Evolutionary conservation across 2,797 vertebrate genomes (phyloP).

Genomic region (Delichon dasypus): DNA sequence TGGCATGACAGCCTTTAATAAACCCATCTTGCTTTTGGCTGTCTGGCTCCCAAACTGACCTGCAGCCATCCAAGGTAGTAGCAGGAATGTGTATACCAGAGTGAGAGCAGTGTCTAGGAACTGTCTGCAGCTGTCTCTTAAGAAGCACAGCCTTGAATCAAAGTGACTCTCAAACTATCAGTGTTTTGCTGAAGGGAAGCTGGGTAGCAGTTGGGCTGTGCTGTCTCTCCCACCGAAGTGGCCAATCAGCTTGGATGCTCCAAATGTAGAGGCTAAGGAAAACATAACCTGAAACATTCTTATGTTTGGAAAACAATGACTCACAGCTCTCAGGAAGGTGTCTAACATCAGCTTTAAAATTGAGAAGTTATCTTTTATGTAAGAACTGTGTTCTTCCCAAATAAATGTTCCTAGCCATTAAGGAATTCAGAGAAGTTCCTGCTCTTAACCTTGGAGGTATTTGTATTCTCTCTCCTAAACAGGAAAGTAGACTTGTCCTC

Average conservation of each 20-base stretch:
- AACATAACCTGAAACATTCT: not conserved
- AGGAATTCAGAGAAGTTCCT: not conserved
- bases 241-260: not conserved
- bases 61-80: not conserved
- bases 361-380: not conserved
- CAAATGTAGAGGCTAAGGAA: not conserved
- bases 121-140: not conserved
- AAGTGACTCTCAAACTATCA: not conserved
- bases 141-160: not conserved
- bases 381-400: not conserved
- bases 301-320: not conserved
- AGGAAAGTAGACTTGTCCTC: not conserved
- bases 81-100: not conserved
- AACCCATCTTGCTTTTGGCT: not conserved
- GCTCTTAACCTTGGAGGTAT: not conserved
- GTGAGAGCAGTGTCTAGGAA: not conserved
- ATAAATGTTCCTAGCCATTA: not conserved
- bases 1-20: not conserved
- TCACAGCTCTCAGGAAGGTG: not conserved
- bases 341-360: not conserved
- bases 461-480: not conserved
- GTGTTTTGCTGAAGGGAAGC: not conserved
- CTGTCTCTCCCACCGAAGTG: not conserved
- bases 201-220: not conserved
- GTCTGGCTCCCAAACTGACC: not conserved